Conservation (phyloP, 2,113 vertebrate genomes). For the Rana temporaria region DNA sequence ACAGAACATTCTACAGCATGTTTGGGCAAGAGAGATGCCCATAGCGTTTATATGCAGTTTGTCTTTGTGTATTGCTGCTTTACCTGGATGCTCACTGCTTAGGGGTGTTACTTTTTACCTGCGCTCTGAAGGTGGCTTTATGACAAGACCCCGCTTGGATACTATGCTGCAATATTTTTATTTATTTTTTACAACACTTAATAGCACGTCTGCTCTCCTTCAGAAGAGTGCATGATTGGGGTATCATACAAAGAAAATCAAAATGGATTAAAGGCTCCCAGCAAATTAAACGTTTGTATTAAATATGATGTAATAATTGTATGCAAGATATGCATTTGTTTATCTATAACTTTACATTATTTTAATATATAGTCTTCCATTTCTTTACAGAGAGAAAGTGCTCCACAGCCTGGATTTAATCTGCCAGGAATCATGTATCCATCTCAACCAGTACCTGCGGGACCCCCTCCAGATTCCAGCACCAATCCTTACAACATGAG, state of each 20-base stretch:
- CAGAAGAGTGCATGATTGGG: not conserved
- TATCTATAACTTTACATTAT: no score
- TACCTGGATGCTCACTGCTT: no score
- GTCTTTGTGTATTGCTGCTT: no score
- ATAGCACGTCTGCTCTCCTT: no score
- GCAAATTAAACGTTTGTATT: not conserved
- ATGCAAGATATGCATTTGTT: no score
- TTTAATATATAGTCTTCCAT: constrained; percentile 42
- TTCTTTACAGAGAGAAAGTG: constrained; percentile 79
- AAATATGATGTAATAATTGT: no score
- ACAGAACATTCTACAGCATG: no score
- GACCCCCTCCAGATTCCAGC: constrained; percentile 60
- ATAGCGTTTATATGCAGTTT: no score
- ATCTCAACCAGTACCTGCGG: constrained; percentile 61
- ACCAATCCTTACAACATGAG: constrained; percentile 71
- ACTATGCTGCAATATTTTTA: no score
- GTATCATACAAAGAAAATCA: not conserved
- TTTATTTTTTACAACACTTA: no score
- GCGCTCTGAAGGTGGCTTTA: not conserved
- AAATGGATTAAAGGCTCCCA: not conserved
- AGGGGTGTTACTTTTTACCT: no score
- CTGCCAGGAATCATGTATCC: constrained; percentile 71
- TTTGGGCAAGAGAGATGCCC: no score
- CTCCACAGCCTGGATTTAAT: constrained; percentile 78
- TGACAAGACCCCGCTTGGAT: not conserved